Conservation (phyloP, 2,888 invertebrate species). For the Drosophila limbata region DNA sequence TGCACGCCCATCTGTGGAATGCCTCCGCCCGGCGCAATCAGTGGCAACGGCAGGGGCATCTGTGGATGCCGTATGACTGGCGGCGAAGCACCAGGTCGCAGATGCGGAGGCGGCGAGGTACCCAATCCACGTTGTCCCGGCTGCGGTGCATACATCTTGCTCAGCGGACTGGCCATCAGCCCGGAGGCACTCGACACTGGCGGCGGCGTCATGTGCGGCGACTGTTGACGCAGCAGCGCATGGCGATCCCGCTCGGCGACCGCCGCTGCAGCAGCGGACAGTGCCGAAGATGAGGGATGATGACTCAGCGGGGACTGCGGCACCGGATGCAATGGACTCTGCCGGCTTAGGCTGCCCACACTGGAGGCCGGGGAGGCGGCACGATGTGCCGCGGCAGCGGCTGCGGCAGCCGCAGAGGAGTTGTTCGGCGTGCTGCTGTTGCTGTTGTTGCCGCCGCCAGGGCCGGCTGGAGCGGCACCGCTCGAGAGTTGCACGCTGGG, state of each 20-base stretch:
- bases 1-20: conserved; percentile 87
- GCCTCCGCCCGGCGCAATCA: conserved; percentile 84
- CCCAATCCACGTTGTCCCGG: conserved; percentile 87
- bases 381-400: conserved; percentile 83
- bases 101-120: conserved; percentile 85
- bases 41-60: conserved; percentile 85
- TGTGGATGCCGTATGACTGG: conserved; percentile 87
- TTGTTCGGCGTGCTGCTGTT: conserved; percentile 67
- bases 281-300: conserved; percentile 85
- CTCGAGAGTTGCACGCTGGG: conserved; percentile 84
- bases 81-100: conserved; percentile 86
- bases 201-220: conserved; percentile 86
- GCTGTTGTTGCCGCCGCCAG: conserved; percentile 67
- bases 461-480: conserved; percentile 59
- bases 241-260: conserved; percentile 85
- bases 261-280: conserved; percentile 85
- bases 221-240: conserved; percentile 85
- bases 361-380: conserved; percentile 84
- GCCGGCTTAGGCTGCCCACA: conserved; percentile 83
- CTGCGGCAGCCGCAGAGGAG: conserved; percentile 70
- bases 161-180: conserved; percentile 85
- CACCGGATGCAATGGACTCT: conserved; percentile 85
- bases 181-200: conserved; percentile 85
- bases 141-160: conserved; percentile 86
- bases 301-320: conserved; percentile 85